Percentiles rank a stretch among this genome's conserved stretches.
phyloP scores from a whole-genome alignment of 37 sponge, comb jelly and placozoan species.

The Beroe forskalii region DNA sequence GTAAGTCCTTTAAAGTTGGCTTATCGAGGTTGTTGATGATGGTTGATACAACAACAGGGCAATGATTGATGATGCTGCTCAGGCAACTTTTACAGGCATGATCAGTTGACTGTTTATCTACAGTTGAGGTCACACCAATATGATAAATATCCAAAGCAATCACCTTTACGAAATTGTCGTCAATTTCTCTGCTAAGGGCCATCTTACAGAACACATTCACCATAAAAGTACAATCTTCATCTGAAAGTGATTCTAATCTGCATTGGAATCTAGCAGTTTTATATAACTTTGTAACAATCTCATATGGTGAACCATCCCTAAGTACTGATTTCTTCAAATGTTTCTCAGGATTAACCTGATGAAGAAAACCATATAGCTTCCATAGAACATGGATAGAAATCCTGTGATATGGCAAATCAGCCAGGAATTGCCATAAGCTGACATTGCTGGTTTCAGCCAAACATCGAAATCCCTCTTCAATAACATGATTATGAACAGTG shows the following conservation, averaged over 20 bases:
- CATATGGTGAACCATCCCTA: conserved; percentile 29
- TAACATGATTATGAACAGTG: conserved; percentile 34
- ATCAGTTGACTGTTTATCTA: conserved; percentile 48
- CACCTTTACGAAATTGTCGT: conserved; percentile 40
- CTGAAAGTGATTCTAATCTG: conserved; percentile 15
- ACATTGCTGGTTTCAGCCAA: conserved; percentile 58
- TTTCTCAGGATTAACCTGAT: conserved; percentile 66
- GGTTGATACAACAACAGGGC: conserved; percentile 30
- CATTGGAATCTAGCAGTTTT: conserved; percentile 53
- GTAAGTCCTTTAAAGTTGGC: conserved; percentile 36
- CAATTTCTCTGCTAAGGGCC: conserved; percentile 28
- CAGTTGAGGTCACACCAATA: conserved; percentile 21
- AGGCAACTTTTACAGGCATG: conserved; percentile 48
- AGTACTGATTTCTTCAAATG: neutral
- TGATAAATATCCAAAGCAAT: conserved; percentile 60
- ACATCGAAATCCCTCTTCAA: conserved; percentile 54
- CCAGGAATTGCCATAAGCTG: conserved; percentile 91
- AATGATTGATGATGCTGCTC: conserved; percentile 45
- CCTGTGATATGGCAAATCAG: conserved; percentile 88
- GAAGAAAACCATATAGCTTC: conserved; percentile 86
- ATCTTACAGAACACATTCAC: conserved; percentile 41
- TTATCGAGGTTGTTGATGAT: conserved; percentile 44
- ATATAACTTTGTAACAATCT: conserved; percentile 57
- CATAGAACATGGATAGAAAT: conserved; percentile 78
- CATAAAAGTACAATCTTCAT: conserved; percentile 63